Evolutionary conservation across 2,888 invertebrate species (phyloP).

Genomic region (Drosophila setosimentum): DNA sequence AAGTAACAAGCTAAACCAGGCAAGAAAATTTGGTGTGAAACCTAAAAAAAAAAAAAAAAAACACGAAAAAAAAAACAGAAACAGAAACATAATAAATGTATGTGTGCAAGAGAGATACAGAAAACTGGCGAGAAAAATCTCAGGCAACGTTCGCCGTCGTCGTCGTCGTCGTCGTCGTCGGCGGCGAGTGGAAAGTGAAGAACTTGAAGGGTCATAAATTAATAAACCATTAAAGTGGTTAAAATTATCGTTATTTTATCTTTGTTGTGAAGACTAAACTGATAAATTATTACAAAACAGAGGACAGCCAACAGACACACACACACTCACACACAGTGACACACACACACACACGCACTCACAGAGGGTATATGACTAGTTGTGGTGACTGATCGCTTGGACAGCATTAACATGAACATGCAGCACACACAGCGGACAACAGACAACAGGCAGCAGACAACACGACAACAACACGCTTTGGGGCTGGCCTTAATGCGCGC

Average conservation of each 20-base stretch:
- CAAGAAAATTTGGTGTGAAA: conserved; percentile 80
- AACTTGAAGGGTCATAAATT: conserved; percentile 85
- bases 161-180: conserved; percentile 22
- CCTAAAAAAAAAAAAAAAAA: conserved; percentile 49
- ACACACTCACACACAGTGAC: conserved; percentile 1
- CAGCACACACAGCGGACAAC: conserved; percentile 68
- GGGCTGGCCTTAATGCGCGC: conserved; percentile 74
- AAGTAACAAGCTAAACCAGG: conserved; percentile 64
- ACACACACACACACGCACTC: neutral
- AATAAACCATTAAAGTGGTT: conserved; percentile 86
- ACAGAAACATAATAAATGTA: conserved; percentile 32
- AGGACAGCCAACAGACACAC: conserved; percentile 62
- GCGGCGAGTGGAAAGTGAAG: conserved; percentile 77
- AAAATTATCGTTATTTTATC: conserved; percentile 85
- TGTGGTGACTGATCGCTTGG: conserved; percentile 78
- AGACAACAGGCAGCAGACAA: conserved; percentile 64
- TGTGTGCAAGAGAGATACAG: conserved; percentile 5
- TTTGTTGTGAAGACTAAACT: conserved; percentile 84
- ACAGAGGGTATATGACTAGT: conserved; percentile 35
- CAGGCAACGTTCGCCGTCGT: conserved; percentile 34
- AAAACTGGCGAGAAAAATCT: conserved; percentile 49
- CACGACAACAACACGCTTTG: conserved; percentile 61
- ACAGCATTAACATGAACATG: conserved; percentile 81
- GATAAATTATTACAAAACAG: conserved; percentile 85
- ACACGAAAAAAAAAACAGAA: conserved; percentile 1